Conservation (phyloP, 2,113 vertebrate genomes). For the Odocoileus virginianus region DNA sequence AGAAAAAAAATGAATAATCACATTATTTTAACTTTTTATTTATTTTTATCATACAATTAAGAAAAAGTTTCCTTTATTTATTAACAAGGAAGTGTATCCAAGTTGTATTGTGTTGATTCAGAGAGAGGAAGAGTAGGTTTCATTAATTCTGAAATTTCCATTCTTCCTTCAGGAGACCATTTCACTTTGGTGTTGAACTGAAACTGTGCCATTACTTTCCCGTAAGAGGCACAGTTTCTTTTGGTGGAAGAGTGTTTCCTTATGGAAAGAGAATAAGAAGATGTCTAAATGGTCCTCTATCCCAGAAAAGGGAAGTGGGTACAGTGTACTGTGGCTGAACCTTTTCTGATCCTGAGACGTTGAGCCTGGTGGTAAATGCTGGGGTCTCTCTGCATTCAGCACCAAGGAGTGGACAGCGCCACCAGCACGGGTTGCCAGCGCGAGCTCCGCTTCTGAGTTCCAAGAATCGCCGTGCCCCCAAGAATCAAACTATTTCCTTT, state of each 20-base stretch:
- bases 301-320: background rate
- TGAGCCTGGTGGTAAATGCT: background rate
- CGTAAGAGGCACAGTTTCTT: background rate
- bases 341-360: background rate
- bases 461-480: background rate
- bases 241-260: background rate
- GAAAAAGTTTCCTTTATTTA: background rate
- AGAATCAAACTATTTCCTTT: background rate
- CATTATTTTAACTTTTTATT: background rate
- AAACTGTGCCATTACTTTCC: background rate
- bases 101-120: background rate
- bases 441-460: accelerated
- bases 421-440: accelerated
- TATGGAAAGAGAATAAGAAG: background rate
- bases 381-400: constrained; percentile 55
- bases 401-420: constrained; percentile 68
- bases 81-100: background rate
- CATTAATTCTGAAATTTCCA: background rate
- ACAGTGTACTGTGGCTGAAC: background rate
- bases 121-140: background rate
- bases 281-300: background rate
- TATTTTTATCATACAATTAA: background rate
- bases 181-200: background rate
- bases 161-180: background rate
- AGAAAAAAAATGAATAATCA: constrained; percentile 21